These are phyloP conservation scores for human DNA, from an alignment of 2,113 vertebrate genomes.

Conservation along the genomic window GRCh38 chr16:9815501-9816000, in stretches of 20 bases:
- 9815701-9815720: background rate
- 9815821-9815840: background rate
- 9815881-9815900: background rate
- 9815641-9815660: background rate
- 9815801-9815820: background rate
- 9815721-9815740: background rate
- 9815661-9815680: background rate
- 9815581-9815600: background rate
- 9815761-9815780: background rate
- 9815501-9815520: background rate
- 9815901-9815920: background rate
- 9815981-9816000: background rate
- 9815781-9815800: background rate
- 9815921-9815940: background rate
- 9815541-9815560: background rate
- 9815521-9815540: background rate
- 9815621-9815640: background rate
- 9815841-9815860: background rate
- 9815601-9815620: background rate
- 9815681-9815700: background rate
- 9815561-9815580: background rate
- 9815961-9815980: background rate
- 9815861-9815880: background rate
- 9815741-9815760: background rate
- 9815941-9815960: background rate